A percentile compares a stretch with the other conserved stretches of the same genome.
phyloP scores from a whole-genome alignment of 1,140 invertebrate genomes.

The Diabrotica undecimpunctata region DNA sequence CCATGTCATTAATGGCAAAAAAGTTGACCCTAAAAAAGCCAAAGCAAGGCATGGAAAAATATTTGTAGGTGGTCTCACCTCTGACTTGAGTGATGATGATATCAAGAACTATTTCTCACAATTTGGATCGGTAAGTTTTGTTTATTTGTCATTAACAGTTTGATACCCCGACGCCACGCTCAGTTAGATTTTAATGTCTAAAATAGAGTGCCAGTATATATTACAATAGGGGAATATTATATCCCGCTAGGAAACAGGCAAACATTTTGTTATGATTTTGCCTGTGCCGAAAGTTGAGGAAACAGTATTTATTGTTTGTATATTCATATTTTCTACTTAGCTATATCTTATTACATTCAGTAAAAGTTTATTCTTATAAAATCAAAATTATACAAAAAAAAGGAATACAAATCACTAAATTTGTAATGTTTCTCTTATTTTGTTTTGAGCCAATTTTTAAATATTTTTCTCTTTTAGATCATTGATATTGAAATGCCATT shows the following conservation, averaged over 20 bases:
- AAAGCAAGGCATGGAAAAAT: constrained; percentile 92
- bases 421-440: too few species aligned
- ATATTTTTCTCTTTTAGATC: constrained; percentile 58
- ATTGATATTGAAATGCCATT: constrained; percentile 94
- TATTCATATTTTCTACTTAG: too few species aligned
- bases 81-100: constrained; percentile 87
- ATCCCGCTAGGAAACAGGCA: constrained; percentile 2
- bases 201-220: neutral
- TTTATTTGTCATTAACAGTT: neutral
- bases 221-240: neutral
- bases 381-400: too few species aligned
- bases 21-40: constrained; percentile 92
- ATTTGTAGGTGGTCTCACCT: constrained; percentile 88
- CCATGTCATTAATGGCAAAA: constrained; percentile 89
- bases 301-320: neutral
- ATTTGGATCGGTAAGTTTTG: constrained; percentile 79
- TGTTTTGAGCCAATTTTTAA: too few species aligned
- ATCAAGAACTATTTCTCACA: constrained; percentile 87
- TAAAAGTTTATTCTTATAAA: too few species aligned
- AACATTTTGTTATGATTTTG: neutral
- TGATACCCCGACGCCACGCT: neutral
- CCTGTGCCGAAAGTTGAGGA: constrained; percentile 4
- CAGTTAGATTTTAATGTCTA: neutral
- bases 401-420: too few species aligned
- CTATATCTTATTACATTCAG: too few species aligned